Conservation (phyloP, 2,113 vertebrate species). For the Euleptes europaea region DNA sequence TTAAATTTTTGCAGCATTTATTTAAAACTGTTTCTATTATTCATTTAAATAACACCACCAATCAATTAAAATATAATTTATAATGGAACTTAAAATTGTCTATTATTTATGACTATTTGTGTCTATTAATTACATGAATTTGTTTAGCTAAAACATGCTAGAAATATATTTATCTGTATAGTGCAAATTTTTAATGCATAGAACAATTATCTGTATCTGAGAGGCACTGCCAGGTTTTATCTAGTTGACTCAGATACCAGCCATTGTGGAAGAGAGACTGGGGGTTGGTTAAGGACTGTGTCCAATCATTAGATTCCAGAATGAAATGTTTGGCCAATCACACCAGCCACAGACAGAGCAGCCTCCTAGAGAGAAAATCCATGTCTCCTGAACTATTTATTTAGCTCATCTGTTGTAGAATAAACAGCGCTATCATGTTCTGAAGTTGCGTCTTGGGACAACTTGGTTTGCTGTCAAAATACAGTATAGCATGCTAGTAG, state of each 20-base stretch:
- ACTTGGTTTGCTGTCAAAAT: conserved; percentile 63
- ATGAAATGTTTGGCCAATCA: conserved; percentile 54
- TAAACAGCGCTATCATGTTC: conserved; percentile 65
- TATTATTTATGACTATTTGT: background rate
- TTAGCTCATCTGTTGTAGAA: conserved; percentile 66
- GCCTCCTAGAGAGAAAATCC: conserved; percentile 58
- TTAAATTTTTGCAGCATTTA: conserved; percentile 9
- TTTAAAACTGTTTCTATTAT: background rate
- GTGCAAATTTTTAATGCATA: conserved; percentile 29
- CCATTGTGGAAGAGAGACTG: background rate
- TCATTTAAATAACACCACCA: background rate
- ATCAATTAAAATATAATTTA: background rate
- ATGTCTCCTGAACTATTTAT: conserved; percentile 55
- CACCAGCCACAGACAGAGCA: conserved; percentile 47
- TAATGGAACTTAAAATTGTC: background rate
- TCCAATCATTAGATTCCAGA: conserved; percentile 46
- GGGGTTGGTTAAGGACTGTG: conserved; percentile 35
- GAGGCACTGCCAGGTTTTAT: conserved; percentile 53
- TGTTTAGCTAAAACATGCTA: background rate
- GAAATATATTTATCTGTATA: background rate
- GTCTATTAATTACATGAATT: background rate
- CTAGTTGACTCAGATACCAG: conserved; percentile 55
- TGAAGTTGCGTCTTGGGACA: conserved; percentile 54
- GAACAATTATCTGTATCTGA: conserved; percentile 32
- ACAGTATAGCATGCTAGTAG: conserved; percentile 55